A percentile compares a stretch with the other conserved stretches of the same genome.
Conservation (phyloP, 30 jellyfish, hydroid and myxozoan genomes). For the Pseudorhiza aurosa region DNA sequence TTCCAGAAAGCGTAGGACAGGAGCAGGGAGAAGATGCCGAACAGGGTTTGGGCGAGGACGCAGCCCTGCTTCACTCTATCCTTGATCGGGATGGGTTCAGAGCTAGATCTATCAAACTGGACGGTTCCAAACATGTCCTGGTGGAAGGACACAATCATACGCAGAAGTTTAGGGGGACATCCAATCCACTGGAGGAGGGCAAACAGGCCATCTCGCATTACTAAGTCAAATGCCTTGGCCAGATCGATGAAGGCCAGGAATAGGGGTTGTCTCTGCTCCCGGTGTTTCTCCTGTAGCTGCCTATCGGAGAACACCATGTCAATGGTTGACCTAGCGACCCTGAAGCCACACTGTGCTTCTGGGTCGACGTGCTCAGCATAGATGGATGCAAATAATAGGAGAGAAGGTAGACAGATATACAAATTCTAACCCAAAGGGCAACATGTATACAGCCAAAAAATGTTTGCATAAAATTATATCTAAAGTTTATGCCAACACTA, state of each 20-base stretch:
- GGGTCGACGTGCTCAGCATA: too few relatives aligned
- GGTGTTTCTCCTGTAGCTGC: conserved; percentile 36
- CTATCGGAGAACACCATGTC: conserved; percentile 38
- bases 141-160: neutral
- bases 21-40: conserved; percentile 25
- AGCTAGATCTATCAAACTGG: neutral
- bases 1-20: conserved; percentile 4
- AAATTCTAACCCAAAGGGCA: too few relatives aligned
- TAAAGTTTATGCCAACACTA: too few relatives aligned
- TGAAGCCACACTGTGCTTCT: conserved; percentile 53
- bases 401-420: too few relatives aligned
- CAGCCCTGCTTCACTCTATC: conserved; percentile 35
- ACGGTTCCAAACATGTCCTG: conserved; percentile 29
- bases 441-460: too few relatives aligned
- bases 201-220: conserved; percentile 20
- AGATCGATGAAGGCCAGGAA: conserved; percentile 29
- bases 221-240: conserved; percentile 31
- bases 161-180: conserved; percentile 7
- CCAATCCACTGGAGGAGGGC: conserved; percentile 10
- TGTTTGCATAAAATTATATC: too few relatives aligned
- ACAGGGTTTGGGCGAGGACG: conserved; percentile 21
- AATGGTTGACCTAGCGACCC: conserved; percentile 23
- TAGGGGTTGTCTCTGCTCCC: conserved; percentile 8
- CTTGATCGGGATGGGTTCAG: neutral
- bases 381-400: too few relatives aligned